Evolutionary conservation across 2,113 vertebrate species (phyloP).

Genomic region (Xenopus laevis): DNA sequence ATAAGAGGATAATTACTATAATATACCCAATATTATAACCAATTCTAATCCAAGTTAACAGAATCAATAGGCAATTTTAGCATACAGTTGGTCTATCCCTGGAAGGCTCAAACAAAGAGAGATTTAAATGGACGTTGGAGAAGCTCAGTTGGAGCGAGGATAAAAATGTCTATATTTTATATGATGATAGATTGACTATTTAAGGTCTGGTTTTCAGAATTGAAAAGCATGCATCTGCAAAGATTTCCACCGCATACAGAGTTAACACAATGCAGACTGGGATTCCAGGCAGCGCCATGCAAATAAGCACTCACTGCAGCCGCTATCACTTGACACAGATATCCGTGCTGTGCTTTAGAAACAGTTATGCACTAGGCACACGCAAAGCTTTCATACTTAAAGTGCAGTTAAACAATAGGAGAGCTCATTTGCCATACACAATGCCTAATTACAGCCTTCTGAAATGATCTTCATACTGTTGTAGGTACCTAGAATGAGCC

Average conservation of each 20-base stretch:
- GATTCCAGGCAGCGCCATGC: neutral
- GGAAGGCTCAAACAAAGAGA: too few relatives aligned
- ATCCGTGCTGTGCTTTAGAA: neutral
- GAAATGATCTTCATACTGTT: neutral
- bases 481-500: neutral
- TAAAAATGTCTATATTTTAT: too few relatives aligned
- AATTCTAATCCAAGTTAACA: too few relatives aligned
- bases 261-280: neutral
- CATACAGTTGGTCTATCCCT: too few relatives aligned
- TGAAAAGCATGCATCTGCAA: neutral
- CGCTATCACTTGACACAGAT: too few relatives aligned
- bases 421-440: neutral
- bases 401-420: slow-evolving; percentile 1
- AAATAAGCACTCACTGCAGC: neutral
- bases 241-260: neutral
- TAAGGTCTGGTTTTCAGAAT: too few relatives aligned
- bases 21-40: too few relatives aligned
- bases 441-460: neutral
- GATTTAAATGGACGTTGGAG: too few relatives aligned
- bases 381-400: neutral
- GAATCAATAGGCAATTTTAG: too few relatives aligned
- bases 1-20: too few relatives aligned
- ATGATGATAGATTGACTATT: too few relatives aligned
- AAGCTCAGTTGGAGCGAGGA: too few relatives aligned
- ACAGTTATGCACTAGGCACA: neutral